Base-by-base conservation (phyloP, 2,888 invertebrate species). In the Ametastegia equiseti region DNA sequence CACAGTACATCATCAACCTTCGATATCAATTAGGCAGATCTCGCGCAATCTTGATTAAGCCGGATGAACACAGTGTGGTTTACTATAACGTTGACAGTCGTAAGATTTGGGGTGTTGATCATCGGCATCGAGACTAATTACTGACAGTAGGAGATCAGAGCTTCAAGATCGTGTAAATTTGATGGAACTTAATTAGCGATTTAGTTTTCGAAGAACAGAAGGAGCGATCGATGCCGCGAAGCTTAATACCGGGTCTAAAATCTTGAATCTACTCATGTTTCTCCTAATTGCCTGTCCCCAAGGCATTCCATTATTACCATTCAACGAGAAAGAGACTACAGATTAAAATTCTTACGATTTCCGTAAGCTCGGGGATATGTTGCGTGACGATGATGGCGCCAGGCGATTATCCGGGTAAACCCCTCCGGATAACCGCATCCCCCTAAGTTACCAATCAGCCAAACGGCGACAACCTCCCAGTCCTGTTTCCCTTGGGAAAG, bases 401-500 rank as follows among this genome's bases (percentile, higher is more conserved):
- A 67, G 36, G 19, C 65, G 65, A 60, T 60, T 60, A 60, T n/a
- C 60, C 11, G 30, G 30, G 5, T n/a, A n/a, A 60, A 60, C 30
- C 60, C 60, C 30, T 23, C n/a, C n/a, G 13, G 67, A 39, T 67
- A 67, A 67, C 67, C 67, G 19, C 67, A 67, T 67, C 23, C 13
- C 39, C n/a, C 39, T 9, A 71, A 71, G 71, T 71, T 47, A 36
- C 45, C 71, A 71, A 71, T 71, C 42, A 71, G 71, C 71, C 30
- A 47, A 71, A 30, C 71, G 47, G 47, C 71, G 27, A 71, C 30
- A 45, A 23, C 45, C 71, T 30, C 42, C 42, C 42, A 23, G 71
- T 30, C 27, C 27, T 27, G 47, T 23, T 47, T 71, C 71, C 71
- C 47, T 36, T 5, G 30, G 47, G 47, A 71, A 47, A 47, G 13